phyloP scores from a whole-genome alignment of 1,140 invertebrate genomes.

The Lepidurus apus region DNA sequence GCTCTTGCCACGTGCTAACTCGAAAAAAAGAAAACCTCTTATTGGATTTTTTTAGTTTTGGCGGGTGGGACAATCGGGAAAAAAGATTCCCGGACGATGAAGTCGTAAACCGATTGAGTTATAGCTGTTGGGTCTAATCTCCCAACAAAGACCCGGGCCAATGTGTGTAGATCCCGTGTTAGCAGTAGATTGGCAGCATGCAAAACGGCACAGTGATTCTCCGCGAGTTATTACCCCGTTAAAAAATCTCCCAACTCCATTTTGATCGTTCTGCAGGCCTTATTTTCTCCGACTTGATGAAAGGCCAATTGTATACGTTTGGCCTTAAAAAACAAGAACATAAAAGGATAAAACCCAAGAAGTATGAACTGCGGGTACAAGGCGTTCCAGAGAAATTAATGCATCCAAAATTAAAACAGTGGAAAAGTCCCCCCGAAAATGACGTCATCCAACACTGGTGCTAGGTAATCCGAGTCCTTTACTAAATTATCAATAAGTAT shows the following conservation, averaged over 20 bases:
- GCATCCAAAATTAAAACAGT: too few relatives aligned
- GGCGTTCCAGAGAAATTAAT: background rate
- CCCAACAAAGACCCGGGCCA: background rate
- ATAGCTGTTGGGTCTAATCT: constrained; percentile 15
- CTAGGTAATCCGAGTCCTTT: too few relatives aligned
- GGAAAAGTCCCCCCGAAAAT: too few relatives aligned
- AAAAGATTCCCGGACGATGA: background rate
- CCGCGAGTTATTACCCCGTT: background rate
- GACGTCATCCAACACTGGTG: too few relatives aligned
- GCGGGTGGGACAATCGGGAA: background rate
- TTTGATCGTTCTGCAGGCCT: background rate
- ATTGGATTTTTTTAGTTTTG: background rate
- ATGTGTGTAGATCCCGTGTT: background rate
- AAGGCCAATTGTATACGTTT: background rate
- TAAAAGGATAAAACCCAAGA: background rate
- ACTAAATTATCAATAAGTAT: too few relatives aligned
- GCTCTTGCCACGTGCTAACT: background rate
- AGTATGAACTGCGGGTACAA: background rate
- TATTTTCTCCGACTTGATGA: background rate
- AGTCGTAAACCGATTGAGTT: constrained; percentile 21
- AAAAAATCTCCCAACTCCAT: background rate
- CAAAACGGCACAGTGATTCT: background rate
- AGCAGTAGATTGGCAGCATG: background rate
- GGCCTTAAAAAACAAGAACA: background rate
- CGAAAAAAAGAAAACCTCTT: background rate